Percentiles rank a stretch among this genome's conserved stretches.
These are phyloP conservation scores for Sebastes baramenuke DNA, from an alignment of 2,797 vertebrate genomes.

Conservation along the genomic window DNA sequence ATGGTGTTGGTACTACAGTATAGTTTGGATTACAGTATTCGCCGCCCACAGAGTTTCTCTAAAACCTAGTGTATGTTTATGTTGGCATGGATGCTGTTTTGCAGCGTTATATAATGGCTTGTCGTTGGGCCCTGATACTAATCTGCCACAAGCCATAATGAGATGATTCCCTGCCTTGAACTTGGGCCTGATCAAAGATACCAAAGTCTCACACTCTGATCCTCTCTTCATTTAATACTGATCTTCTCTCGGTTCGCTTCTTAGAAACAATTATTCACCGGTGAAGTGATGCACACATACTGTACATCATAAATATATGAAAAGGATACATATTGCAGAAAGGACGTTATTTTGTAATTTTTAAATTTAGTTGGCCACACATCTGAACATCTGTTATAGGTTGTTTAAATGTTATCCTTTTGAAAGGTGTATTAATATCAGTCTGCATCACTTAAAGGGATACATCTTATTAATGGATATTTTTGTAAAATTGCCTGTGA, in stretches of 20 bases:
- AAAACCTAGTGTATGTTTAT: conserved; percentile 70
- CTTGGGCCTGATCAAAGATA: conserved; percentile 73
- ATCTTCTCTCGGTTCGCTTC: conserved; percentile 35
- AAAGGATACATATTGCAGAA: conserved; percentile 3
- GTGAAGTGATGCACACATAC: not conserved
- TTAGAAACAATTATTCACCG: conserved; percentile 23
- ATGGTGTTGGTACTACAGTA: not conserved
- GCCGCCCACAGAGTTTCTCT: conserved; percentile 6
- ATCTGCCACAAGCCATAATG: conserved; percentile 79
- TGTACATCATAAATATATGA: not conserved
- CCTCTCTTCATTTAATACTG: conserved; percentile 53
- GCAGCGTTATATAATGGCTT: conserved; percentile 76
- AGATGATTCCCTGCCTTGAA: conserved; percentile 78
- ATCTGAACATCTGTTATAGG: conserved; percentile 14
- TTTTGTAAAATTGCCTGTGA: conserved; percentile 13
- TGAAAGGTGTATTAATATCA: not conserved
- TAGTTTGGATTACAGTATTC: not conserved
- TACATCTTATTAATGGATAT: not conserved
- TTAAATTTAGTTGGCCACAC: not conserved
- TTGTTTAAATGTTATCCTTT: not conserved
- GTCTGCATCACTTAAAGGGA: not conserved
- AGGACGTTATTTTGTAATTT: not conserved
- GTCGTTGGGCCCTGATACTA: conserved; percentile 66
- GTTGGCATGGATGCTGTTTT: conserved; percentile 67
- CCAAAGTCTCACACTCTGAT: conserved; percentile 60